Percentiles rank a stretch among this genome's conserved stretches.
phyloP scores from a whole-genome alignment of 2,797 vertebrate species.

The Leucoraja ocellata region DNA sequence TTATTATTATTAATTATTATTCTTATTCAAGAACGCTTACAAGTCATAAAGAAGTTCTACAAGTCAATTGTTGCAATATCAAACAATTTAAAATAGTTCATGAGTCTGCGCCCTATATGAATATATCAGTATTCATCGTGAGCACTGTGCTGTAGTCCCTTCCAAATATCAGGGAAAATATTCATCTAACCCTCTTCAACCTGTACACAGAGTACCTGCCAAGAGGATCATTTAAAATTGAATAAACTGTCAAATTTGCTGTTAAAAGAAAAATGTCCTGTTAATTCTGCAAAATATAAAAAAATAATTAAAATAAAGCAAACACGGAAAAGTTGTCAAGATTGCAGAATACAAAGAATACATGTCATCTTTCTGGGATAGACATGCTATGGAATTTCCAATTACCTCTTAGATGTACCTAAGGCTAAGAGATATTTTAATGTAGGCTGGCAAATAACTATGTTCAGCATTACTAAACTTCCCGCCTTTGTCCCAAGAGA shows the following conservation, averaged over 20 bases:
- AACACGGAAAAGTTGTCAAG: neutral
- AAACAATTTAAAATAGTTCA: neutral
- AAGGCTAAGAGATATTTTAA: neutral
- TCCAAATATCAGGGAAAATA: neutral
- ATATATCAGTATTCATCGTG: neutral
- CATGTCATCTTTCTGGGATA: neutral
- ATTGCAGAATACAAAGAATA: neutral
- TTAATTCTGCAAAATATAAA: neutral
- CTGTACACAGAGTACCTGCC: neutral
- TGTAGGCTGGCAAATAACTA: neutral
- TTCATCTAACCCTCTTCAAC: neutral
- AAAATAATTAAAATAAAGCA: neutral
- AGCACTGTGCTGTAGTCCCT: neutral
- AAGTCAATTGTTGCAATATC: neutral
- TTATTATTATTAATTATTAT: too few relatives aligned
- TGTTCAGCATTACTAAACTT: neutral
- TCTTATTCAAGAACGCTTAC: neutral
- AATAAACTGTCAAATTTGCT: neutral
- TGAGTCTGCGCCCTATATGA: neutral
- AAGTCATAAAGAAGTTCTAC: neutral
- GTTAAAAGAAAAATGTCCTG: neutral
- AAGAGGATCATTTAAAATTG: neutral
- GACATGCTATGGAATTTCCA: neutral
- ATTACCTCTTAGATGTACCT: neutral
- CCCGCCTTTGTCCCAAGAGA: neutral